phyloP scores from a whole-genome alignment of 2,113 vertebrate species.

The Myrmophylax atrothorax region DNA sequence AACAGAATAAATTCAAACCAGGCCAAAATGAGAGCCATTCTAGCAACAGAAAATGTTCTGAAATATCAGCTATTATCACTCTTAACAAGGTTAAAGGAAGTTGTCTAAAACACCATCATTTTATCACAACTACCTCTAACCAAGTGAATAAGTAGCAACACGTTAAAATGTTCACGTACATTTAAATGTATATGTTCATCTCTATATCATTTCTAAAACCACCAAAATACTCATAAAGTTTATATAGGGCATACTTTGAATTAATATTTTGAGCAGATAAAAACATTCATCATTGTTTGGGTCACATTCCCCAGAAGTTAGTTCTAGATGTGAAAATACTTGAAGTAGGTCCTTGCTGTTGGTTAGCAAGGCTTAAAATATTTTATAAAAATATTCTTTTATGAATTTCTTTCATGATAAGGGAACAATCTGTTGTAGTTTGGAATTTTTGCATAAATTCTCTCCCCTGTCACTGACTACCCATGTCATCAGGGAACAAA shows the following conservation, averaged over 20 bases:
- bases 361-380: background rate
- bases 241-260: background rate
- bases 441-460: too few species aligned
- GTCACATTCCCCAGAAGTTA: background rate
- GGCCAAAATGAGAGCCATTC: background rate
- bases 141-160: background rate
- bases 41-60: background rate
- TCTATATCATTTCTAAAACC: background rate
- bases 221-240: background rate
- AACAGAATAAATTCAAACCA: background rate
- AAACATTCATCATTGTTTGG: background rate
- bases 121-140: background rate
- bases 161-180: background rate
- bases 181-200: background rate
- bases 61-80: background rate
- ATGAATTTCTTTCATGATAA: background rate
- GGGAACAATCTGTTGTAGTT: fast-evolving
- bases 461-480: too few species aligned
- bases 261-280: background rate
- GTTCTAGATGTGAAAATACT: background rate
- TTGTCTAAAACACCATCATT: background rate
- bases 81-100: background rate
- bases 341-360: background rate
- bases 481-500: too few species aligned
- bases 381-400: background rate